Evolutionary conservation across 1,140 invertebrate genomes (phyloP).

Genomic region (Mizuhopecten yessoensis): DNA sequence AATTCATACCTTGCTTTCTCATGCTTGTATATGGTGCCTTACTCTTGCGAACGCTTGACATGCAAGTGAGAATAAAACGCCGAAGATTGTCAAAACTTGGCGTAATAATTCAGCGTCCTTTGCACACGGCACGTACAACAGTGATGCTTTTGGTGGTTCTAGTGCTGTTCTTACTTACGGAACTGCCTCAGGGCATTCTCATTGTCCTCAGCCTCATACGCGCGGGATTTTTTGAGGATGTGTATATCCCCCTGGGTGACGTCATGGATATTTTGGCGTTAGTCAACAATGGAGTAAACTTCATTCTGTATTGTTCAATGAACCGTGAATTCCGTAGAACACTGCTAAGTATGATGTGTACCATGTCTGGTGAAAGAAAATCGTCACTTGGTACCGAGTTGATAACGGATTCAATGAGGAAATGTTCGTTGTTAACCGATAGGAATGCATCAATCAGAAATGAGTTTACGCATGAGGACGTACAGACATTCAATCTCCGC

Average conservation of each 20-base stretch:
- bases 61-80: conserved; percentile 79
- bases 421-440: neutral
- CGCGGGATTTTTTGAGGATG: conserved; percentile 75
- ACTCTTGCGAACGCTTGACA: conserved; percentile 83
- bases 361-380: neutral
- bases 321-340: conserved; percentile 80
- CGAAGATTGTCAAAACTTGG: conserved; percentile 81
- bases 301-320: conserved; percentile 97
- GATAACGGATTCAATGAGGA: neutral
- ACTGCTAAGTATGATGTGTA: conserved; percentile 45
- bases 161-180: conserved; percentile 92
- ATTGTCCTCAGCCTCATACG: conserved; percentile 74
- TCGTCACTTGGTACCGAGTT: neutral
- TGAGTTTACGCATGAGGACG: conserved; percentile 12
- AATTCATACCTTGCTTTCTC: conserved; percentile 84
- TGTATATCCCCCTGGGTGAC: conserved; percentile 89
- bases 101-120: conserved; percentile 55
- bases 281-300: conserved; percentile 95
- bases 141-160: conserved; percentile 78
- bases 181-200: conserved; percentile 89
- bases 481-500: neutral
- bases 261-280: conserved; percentile 96
- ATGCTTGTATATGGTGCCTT: conserved; percentile 83
- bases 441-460: neutral
- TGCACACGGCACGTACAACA: conserved; percentile 87